These are phyloP conservation scores for Papilio aristodemus DNA, from an alignment of 1,140 invertebrate species.

Conservation along the genomic window DNA sequence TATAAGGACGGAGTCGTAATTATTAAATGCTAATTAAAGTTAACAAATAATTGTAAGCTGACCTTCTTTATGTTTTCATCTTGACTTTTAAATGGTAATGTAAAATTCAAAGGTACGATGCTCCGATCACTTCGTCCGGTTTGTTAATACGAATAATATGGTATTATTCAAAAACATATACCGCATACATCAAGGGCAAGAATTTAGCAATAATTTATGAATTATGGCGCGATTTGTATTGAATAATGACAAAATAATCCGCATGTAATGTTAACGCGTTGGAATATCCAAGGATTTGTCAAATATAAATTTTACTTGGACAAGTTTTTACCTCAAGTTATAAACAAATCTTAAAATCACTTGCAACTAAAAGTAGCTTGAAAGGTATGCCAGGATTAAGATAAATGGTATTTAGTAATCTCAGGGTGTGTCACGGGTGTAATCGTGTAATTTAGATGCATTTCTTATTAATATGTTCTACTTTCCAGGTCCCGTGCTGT, in stretches of 20 bases:
- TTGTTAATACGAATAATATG: conserved; percentile 23
- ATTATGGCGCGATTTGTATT: conserved; percentile 11
- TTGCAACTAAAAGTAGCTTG: too few relatives aligned
- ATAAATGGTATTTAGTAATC: too few relatives aligned
- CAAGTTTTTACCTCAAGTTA: not conserved
- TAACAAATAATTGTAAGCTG: conserved; percentile 18
- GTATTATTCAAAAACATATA: conserved; percentile 2
- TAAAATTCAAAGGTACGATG: conserved; percentile 22
- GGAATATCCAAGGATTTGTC: not conserved
- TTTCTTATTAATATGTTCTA: not conserved
- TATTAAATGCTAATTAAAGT: not conserved
- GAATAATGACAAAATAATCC: conserved; percentile 16
- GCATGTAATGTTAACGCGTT: not conserved
- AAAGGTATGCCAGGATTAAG: not conserved
- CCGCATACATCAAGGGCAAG: conserved; percentile 15
- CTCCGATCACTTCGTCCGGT: conserved; percentile 6
- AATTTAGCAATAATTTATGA: conserved; percentile 14
- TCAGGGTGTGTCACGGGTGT: too few relatives aligned
- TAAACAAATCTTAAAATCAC: not conserved
- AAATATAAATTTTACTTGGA: not conserved
- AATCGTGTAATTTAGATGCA: too few relatives aligned
- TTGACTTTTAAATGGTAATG: conserved; percentile 31
- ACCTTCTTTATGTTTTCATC: conserved; percentile 22
- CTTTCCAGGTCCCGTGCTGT: conserved; percentile 85
- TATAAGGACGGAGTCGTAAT: not conserved